Evolutionary conservation across 2,888 invertebrate species (phyloP), one percentile per base, ranked within the genome.

Genomic region (Plagodis pulveraria): DNA sequence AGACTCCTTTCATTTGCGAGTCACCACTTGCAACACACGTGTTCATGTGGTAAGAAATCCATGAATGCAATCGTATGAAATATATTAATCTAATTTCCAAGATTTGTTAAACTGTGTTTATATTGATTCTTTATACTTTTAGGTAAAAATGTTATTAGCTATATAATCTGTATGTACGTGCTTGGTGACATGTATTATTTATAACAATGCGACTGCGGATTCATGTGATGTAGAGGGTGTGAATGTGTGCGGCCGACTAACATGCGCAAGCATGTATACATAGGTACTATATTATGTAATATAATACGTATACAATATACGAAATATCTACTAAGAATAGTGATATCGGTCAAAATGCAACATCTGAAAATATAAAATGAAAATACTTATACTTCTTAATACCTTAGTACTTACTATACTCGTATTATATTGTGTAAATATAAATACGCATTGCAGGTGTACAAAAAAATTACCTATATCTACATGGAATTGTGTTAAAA

Each of bases 1-100:
- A 78, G 74, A 78, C 76, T 81, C 80, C 76, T 77, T 71, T 78
- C 86, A 86, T 85, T 76, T 86, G 83, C 74, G 66, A 40, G 40
- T 10, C 36, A 5, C 8, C 76, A 71, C 63, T 69, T 76, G 74
- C 69, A 72, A 67, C 71, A 74, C 73, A 35, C 83, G 83, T 22
- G 22, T 22, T 22, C 22, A 22, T 81, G 85, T 82, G 76, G 42
- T 35, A 46, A 52, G 52, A 62, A 62, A 72, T 73, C 56, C 66
- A 69, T 69, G 66, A 22, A 22, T 22, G 22, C 22, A 22, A 22
- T 22, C 22, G 22, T 22, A 22, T 22, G 4, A 22, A 22, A 22
- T 22, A 22, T 22, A n/a, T n/a, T n/a, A n/a, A n/a, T n/a, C 22
- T 22, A 22, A 22, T 2, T 1, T 22, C 1, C 22, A 38, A 38